These are phyloP conservation scores for Hippocampus guttulatus DNA, from an alignment of 2,113 vertebrate genomes.

Conservation along the genomic window DNA sequence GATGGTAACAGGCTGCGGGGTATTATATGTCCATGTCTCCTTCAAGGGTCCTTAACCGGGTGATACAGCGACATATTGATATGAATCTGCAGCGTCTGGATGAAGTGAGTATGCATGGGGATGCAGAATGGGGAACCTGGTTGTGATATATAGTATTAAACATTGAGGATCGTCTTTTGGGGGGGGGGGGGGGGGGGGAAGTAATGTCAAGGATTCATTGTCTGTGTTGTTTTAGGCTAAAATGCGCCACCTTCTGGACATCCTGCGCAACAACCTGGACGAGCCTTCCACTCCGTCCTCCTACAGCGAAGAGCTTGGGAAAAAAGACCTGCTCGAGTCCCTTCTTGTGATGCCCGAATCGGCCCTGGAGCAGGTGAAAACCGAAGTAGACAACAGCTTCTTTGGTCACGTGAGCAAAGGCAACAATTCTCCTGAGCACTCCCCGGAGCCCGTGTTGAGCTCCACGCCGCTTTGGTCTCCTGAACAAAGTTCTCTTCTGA, in stretches of 20 bases:
- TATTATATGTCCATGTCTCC: constrained; percentile 16
- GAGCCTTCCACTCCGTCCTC: constrained; percentile 34
- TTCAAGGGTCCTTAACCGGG: constrained; percentile 61
- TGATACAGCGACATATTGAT: constrained; percentile 69
- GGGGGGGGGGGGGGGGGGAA: background rate
- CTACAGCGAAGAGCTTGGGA: constrained; percentile 17
- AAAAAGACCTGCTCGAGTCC: constrained; percentile 26
- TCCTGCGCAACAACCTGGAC: constrained; percentile 66
- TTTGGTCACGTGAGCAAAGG: constrained; percentile 27
- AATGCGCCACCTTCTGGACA: constrained; percentile 75
- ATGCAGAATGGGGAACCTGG: background rate
- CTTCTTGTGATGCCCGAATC: constrained; percentile 30
- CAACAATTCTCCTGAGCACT: constrained; percentile 6
- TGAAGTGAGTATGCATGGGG: constrained; percentile 51
- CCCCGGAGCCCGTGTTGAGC: constrained; percentile 4
- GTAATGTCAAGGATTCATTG: background rate
- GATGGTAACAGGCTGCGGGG: background rate
- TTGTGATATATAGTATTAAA: background rate
- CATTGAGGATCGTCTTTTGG: background rate
- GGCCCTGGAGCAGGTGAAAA: constrained; percentile 8
- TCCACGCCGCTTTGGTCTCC: constrained; percentile 29
- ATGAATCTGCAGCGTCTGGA: constrained; percentile 69
- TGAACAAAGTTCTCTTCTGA: constrained; percentile 16
- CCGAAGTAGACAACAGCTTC: constrained; percentile 30
- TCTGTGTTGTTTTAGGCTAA: constrained; percentile 62